Evolutionary conservation across 2,888 invertebrate species (phyloP).

Genomic region (Leucoma salicis): DNA sequence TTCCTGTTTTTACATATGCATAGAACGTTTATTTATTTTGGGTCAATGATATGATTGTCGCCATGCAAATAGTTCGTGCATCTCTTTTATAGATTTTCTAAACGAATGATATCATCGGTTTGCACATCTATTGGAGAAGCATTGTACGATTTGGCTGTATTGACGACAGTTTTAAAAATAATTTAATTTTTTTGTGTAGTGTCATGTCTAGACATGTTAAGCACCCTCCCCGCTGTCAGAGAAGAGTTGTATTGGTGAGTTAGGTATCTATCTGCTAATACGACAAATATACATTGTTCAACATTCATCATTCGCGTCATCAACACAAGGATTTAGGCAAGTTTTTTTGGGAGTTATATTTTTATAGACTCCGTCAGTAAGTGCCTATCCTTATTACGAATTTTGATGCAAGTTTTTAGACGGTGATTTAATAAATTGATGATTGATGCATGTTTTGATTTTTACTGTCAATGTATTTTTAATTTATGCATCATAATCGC

Average conservation of each 20-base stretch:
- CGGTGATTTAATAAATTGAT: slow-evolving; percentile 50
- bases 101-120: slow-evolving; percentile 58
- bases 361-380: slow-evolving; percentile 56
- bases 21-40: slow-evolving; percentile 29
- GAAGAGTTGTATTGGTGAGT: slow-evolving; percentile 53
- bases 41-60: slow-evolving; percentile 36
- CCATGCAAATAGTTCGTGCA: slow-evolving; percentile 34
- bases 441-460: slow-evolving; percentile 41
- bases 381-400: slow-evolving; percentile 51
- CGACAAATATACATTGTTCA: slow-evolving; percentile 62
- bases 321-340: slow-evolving; percentile 50
- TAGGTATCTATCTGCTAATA: slow-evolving; percentile 55
- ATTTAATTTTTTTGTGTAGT: slow-evolving; percentile 36
- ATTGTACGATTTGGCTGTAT: slow-evolving; percentile 28
- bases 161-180: slow-evolving; percentile 40
- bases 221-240: slow-evolving; percentile 50
- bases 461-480: slow-evolving; percentile 40
- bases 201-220: slow-evolving; percentile 56
- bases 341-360: slow-evolving; percentile 50
- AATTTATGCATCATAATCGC: slow-evolving; percentile 37
- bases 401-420: slow-evolving; percentile 55
- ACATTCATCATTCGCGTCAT: slow-evolving; percentile 73
- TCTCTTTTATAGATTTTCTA: slow-evolving; percentile 45
- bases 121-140: slow-evolving; percentile 33
- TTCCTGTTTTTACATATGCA: slow-evolving; percentile 24